Evolutionary conservation across 2,113 vertebrate species (phyloP).

Genomic region (Limanda limanda): DNA sequence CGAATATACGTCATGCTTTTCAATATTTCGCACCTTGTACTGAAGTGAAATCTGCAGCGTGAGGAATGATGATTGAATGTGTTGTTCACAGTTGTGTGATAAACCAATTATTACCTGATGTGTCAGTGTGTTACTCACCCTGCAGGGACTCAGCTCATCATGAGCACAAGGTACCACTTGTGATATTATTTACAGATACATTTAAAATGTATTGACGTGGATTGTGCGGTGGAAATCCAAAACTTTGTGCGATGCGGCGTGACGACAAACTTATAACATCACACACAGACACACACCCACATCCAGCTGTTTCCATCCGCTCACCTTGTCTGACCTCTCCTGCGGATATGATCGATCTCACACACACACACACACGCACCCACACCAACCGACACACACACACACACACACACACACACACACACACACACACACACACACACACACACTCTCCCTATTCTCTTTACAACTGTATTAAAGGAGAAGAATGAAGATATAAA

Average conservation of each 20-base stretch:
- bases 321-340: slow-evolving; percentile 51
- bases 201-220: too few relatives aligned
- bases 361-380: slow-evolving; percentile 16
- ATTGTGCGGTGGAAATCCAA: background rate
- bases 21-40: too few relatives aligned
- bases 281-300: background rate
- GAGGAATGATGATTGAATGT: too few relatives aligned
- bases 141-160: background rate
- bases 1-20: too few relatives aligned
- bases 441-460: background rate
- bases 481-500: background rate
- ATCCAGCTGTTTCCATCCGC: background rate
- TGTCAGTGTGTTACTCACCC: background rate
- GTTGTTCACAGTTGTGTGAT: too few relatives aligned
- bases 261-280: background rate
- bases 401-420: background rate
- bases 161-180: background rate
- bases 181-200: too few relatives aligned
- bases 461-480: slow-evolving; percentile 15
- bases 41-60: too few relatives aligned
- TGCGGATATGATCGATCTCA: slow-evolving; percentile 19
- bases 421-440: background rate
- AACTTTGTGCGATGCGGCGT: background rate
- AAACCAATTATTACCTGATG: too few relatives aligned
- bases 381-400: slow-evolving; percentile 13